These are phyloP conservation scores for Epizoanthus illoricatus DNA, from an alignment of 92 coral and sea anemone genomes.

Conservation along the genomic window DNA sequence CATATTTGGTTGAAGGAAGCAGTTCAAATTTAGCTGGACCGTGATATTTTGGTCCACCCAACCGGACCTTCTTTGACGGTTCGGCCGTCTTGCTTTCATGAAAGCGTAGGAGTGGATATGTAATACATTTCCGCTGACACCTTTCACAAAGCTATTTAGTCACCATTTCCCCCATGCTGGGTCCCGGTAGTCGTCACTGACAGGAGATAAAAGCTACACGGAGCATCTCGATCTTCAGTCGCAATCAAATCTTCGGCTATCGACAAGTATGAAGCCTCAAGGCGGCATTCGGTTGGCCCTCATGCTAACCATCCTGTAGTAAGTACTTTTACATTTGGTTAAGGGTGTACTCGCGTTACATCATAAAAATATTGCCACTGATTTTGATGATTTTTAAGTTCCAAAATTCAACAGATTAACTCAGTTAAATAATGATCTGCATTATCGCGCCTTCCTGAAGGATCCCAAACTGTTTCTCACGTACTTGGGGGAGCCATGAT, in stretches of 20 bases:
- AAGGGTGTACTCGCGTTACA: background rate
- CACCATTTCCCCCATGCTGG: slow-evolving; percentile 78
- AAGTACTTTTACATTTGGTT: background rate
- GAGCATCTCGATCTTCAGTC: slow-evolving; percentile 29
- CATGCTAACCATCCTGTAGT: slow-evolving; percentile 1
- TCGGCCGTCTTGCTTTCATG: slow-evolving; percentile 60
- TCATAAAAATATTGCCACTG: background rate
- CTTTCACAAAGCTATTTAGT: slow-evolving; percentile 79
- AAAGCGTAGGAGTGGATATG: slow-evolving; percentile 82
- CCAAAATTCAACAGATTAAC: slow-evolving; percentile 47
- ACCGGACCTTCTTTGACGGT: slow-evolving; percentile 40
- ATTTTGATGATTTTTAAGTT: slow-evolving; percentile 17
- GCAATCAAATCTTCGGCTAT: slow-evolving; percentile 15
- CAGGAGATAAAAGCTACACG: slow-evolving; percentile 43
- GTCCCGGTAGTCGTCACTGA: slow-evolving; percentile 75
- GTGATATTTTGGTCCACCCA: slow-evolving; percentile 32
- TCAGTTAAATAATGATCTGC: slow-evolving; percentile 36
- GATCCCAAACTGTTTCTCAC: slow-evolving; percentile 52
- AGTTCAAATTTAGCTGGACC: slow-evolving; percentile 37
- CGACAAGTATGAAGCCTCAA: slow-evolving; percentile 22
- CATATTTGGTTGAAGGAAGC: slow-evolving; percentile 10
- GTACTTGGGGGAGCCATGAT: slow-evolving; percentile 16
- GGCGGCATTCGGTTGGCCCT: slow-evolving; percentile 8
- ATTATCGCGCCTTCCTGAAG: slow-evolving; percentile 55
- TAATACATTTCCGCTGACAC: slow-evolving; percentile 96